Base-by-base conservation (phyloP, 2,888 invertebrate genomes). In the Heterodera filipjevi region DNA sequence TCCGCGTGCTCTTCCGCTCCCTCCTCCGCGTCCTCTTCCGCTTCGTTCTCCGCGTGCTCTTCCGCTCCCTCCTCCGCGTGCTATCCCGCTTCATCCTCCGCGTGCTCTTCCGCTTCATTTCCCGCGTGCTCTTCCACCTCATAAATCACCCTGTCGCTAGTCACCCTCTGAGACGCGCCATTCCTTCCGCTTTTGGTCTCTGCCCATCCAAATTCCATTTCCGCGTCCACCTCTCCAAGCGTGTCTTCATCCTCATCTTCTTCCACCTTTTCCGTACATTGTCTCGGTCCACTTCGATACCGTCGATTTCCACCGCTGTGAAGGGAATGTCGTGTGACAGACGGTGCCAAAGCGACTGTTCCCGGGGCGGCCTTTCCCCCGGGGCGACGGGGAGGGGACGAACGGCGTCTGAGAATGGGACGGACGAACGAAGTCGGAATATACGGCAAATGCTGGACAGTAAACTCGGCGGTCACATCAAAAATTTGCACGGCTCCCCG, bases 381-480 rank as follows among this genome's bases (percentile, higher is more conserved):
- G 66, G 12, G 22, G 33, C 66, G 66, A 30, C 46, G 19, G n/a
- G 33, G 53, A 22, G 76, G 78, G 12, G 79, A 79, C 16, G 79
- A 78, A 19, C 77, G 79, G 12, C 76, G 53, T 19, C 77, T 32
- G 32, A 49, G 79, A 22, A 33, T n/a, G 27, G 8, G 33, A 10
- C 12, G 33, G 32, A 44, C 19, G 49, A 32, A 19, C 33, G 46
- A 27, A 59, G 27, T 27, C 3, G 59, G 22, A 27, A 27, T 27
- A 27, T 27, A 12, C 59, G 59, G 59, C 59, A 59, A 3, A 2
- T n/a, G 59, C 0, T 27, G 27, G 59, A 59, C 59, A 19, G 59
- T 49, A 12, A 79, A 44, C 70, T 79, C 76, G 5, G 79, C 33
- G 16, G 32, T 27, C 5, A 79, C 79, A 22, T 79, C 79, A 70